Percentiles rank a stretch among this genome's conserved stretches.
phyloP scores from a whole-genome alignment of 2,888 invertebrate species.

The Cryptophagus acutangulus region DNA sequence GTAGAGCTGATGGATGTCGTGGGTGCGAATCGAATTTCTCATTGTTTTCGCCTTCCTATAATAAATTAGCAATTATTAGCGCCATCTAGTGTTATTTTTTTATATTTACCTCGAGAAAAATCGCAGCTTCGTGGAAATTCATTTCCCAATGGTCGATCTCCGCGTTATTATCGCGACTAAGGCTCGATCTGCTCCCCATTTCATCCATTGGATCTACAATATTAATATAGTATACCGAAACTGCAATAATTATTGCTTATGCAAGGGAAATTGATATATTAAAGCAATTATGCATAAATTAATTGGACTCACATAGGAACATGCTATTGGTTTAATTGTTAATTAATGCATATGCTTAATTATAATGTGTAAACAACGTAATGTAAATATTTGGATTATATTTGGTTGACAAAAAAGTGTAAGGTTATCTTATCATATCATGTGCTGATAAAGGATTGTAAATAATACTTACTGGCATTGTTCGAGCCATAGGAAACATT shows the following conservation, averaged over 20 bases:
- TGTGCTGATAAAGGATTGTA: slow-evolving; percentile 1
- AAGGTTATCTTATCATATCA: too few species aligned
- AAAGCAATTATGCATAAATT: too few species aligned
- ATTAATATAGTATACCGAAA: too few species aligned
- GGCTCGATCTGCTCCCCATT: slow-evolving; percentile 60
- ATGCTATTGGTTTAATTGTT: slow-evolving; percentile 6
- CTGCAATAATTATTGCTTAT: too few species aligned
- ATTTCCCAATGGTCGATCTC: slow-evolving; percentile 72
- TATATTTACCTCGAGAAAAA: slow-evolving; percentile 81
- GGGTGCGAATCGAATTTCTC: slow-evolving; percentile 89
- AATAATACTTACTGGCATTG: slow-evolving; percentile 53
- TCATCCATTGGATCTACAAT: slow-evolving; percentile 51
- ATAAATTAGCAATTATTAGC: not conserved
- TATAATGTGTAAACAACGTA: too few species aligned
- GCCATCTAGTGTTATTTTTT: slow-evolving; percentile 4
- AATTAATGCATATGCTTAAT: too few species aligned
- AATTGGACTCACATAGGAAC: slow-evolving; percentile 18
- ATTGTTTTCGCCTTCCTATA: slow-evolving; percentile 82
- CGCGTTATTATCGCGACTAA: slow-evolving; percentile 52
- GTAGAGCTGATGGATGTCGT: slow-evolving; percentile 72
- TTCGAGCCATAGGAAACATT: slow-evolving; percentile 58
- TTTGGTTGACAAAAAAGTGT: too few species aligned
- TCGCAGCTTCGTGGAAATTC: slow-evolving; percentile 87
- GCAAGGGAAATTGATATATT: too few species aligned
- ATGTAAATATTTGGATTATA: too few species aligned